Evolutionary conservation across 2,797 vertebrate species (phyloP).

Genomic region (Galagoides demidoff): DNA sequence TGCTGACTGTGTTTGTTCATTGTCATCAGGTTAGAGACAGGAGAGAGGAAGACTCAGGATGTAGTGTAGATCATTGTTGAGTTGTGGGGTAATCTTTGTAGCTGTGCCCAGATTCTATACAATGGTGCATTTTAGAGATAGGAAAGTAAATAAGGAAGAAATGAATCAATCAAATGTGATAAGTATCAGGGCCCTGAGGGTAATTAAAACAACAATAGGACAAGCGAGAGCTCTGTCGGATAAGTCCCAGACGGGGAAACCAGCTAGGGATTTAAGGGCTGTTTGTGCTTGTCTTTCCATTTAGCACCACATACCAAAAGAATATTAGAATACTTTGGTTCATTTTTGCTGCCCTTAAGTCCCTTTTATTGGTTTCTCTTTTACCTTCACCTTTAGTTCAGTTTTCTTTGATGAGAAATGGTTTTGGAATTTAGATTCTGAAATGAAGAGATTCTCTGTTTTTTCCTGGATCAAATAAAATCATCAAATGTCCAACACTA

Average conservation of each 20-base stretch:
- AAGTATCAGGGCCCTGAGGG: slow-evolving; percentile 75
- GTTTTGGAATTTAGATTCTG: slow-evolving; percentile 20
- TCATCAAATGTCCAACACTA: background rate
- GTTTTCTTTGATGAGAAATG: slow-evolving; percentile 45
- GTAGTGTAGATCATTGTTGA: slow-evolving; percentile 1
- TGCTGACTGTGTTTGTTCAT: background rate
- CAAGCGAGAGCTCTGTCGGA: slow-evolving; percentile 65
- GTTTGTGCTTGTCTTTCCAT: slow-evolving; percentile 31
- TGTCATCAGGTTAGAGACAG: background rate
- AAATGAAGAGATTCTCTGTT: background rate
- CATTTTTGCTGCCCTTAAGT: slow-evolving; percentile 37
- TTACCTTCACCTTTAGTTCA: background rate
- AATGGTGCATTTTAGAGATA: slow-evolving; percentile 67
- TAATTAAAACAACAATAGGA: slow-evolving; percentile 80
- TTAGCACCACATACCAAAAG: background rate
- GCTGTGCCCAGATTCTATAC: slow-evolving; percentile 66
- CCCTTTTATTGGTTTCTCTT: slow-evolving; percentile 48
- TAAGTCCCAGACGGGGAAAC: slow-evolving; percentile 69
- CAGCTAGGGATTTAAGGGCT: background rate
- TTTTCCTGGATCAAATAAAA: background rate
- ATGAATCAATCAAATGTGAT: slow-evolving; percentile 78
- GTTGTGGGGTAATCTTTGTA: slow-evolving; percentile 61
- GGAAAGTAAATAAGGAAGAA: slow-evolving; percentile 76
- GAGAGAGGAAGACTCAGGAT: background rate
- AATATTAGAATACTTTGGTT: background rate